Percentiles rank a stretch among this genome's conserved stretches.
phyloP scores from a whole-genome alignment of 2,797 vertebrate genomes.

The Peromyscus attwateri region DNA sequence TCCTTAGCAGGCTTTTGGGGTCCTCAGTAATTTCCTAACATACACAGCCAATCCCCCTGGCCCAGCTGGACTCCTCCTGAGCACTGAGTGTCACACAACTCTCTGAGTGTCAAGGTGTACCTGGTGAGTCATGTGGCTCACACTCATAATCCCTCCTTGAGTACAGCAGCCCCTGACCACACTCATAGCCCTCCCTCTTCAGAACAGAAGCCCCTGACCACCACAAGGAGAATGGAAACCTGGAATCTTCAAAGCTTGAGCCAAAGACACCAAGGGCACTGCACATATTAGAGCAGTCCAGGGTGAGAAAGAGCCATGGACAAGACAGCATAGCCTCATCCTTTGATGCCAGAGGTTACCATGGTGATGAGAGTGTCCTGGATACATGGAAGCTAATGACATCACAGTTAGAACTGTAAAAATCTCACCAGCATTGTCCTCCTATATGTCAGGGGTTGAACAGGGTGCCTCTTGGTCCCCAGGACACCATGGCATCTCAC shows the following conservation, averaged over 20 bases:
- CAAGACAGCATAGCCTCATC: neutral
- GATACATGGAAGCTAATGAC: neutral
- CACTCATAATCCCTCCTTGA: neutral
- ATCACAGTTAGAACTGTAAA: neutral
- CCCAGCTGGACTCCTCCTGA: fast-evolving
- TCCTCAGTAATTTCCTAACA: neutral
- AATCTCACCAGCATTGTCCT: neutral
- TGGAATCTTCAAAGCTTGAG: neutral
- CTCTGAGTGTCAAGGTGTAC: neutral
- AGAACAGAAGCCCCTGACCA: neutral
- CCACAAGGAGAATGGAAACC: neutral
- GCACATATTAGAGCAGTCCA: neutral
- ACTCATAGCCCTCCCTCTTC: neutral
- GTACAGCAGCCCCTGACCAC: neutral
- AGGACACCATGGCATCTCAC: fast-evolving
- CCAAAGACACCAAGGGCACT: neutral
- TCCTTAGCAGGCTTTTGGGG: neutral
- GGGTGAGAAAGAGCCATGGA: neutral
- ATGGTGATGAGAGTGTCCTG: neutral
- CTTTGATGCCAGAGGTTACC: neutral
- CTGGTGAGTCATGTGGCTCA: neutral
- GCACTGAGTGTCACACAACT: neutral
- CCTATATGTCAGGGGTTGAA: fast-evolving
- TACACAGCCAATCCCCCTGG: fast-evolving
- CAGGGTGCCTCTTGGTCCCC: neutral